Evolutionary conservation across 2,797 vertebrate genomes (phyloP), one percentile per base, ranked within the genome.

Genomic region (Sciaenops ocellatus): DNA sequence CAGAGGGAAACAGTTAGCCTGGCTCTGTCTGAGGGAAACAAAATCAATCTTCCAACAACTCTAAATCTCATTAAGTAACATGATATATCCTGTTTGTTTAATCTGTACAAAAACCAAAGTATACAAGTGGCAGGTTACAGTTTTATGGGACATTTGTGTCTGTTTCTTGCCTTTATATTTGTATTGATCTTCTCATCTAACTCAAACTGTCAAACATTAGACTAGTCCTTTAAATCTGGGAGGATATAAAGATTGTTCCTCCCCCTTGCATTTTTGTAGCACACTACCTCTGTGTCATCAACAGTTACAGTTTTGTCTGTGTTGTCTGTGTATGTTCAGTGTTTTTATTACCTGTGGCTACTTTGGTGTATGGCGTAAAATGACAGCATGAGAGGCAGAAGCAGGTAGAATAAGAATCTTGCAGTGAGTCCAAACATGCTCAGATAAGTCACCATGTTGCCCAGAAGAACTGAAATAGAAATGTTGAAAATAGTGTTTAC

Each of bases 381-480:
- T 1, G 17, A 63, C 52, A 92, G 57, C 5, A 82, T 80, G 44
- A 93, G 47, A 22, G 92, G 83, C 0, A 95, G 71, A 30, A 95
- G 76, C 50, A 94, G 59, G 75, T 78, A 84, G 28, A 73, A 91
- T 1, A 94, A 52, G 44, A 85, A 41, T 67, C 47, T 88, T 1
- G 47, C 71, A 28, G 79, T 77, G 24, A 90, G 75, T 34, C 84
- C 84, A 54, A 86, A 57, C 65, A 90, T 86, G 55, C 71, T 88
- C 57, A 88, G 30, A 48, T 90, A 86, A 22, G 76, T 51, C 67
- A 90, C 3, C 57, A 84, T 5, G 18, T 89, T 90, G 41, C 56
- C 62, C 60, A 90, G 68, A 50, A 92, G 57, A 47, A 76, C 94
- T 95, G 78, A 85, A 92, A 93, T 0, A 77, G 6, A 88, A 46